phyloP scores from a whole-genome alignment of 2,797 vertebrate species.

The Mallotus villosus region DNA sequence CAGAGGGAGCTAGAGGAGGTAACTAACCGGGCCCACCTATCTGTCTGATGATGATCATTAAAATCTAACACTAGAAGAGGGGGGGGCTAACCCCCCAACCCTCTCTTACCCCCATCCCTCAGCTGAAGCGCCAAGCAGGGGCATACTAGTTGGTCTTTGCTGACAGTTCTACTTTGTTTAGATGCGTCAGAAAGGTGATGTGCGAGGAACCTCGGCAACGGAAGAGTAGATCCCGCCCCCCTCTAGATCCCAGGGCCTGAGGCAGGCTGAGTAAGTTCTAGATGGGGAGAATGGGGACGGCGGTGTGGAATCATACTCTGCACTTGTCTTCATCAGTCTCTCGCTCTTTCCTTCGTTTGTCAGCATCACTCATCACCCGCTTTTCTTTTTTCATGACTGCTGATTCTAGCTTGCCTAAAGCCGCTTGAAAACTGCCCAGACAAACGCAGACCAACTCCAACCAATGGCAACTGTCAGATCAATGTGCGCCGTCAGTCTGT shows the following conservation, averaged over 20 bases:
- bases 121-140: neutral
- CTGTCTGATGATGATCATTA: neutral
- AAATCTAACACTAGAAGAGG: slow-evolving; percentile 1
- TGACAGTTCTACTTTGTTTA: slow-evolving; percentile 83
- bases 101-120: slow-evolving; percentile 30
- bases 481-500: slow-evolving; percentile 6
- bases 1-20: slow-evolving; percentile 96
- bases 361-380: neutral
- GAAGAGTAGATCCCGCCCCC: slow-evolving; percentile 82
- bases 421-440: neutral
- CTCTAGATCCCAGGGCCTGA: slow-evolving; percentile 70
- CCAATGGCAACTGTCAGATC: neutral
- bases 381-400: neutral
- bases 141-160: slow-evolving; percentile 30
- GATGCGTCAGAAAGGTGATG: slow-evolving; percentile 97
- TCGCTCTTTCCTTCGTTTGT: neutral
- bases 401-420: neutral
- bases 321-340: neutral
- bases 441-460: neutral
- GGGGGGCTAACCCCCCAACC: neutral
- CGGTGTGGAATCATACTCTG: slow-evolving; percentile 6
- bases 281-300: slow-evolving; percentile 20
- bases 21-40: slow-evolving; percentile 47
- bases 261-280: slow-evolving; percentile 75
- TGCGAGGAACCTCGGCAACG: slow-evolving; percentile 94